phyloP scores from a whole-genome alignment of 2,888 invertebrate genomes.

The Aphodius granarius region DNA sequence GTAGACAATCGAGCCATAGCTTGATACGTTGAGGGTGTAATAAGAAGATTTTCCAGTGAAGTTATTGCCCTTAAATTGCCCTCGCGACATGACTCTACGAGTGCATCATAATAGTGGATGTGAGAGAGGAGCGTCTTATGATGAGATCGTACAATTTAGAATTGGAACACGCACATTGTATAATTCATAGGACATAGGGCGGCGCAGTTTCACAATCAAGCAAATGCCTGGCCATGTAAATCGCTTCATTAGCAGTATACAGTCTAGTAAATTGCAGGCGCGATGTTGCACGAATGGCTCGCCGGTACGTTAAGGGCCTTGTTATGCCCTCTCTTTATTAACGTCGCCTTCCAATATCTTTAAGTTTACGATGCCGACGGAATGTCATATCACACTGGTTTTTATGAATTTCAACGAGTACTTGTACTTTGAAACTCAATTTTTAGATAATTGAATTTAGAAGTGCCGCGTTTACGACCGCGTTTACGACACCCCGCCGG shows the following conservation, averaged over 20 bases:
- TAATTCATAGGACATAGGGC: slow-evolving; percentile 25
- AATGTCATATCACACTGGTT: slow-evolving; percentile 53
- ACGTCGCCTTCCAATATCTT: slow-evolving; percentile 49
- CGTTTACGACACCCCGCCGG: slow-evolving; percentile 1
- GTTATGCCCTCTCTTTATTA: slow-evolving; percentile 45
- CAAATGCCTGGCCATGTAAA: slow-evolving; percentile 49
- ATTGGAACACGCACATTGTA: slow-evolving; percentile 27
- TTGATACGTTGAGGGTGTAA: neutral
- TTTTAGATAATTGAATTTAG: slow-evolving; percentile 48
- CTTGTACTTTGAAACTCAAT: slow-evolving; percentile 45
- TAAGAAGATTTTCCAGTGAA: slow-evolving; percentile 4
- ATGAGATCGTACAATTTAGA: slow-evolving; percentile 15
- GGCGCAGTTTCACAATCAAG: slow-evolving; percentile 26
- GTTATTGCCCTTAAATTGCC: slow-evolving; percentile 1
- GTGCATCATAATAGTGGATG: slow-evolving; percentile 1
- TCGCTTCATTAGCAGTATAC: slow-evolving; percentile 49
- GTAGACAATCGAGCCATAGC: neutral
- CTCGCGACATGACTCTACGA: neutral
- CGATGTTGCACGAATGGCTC: slow-evolving; percentile 33
- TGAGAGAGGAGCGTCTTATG: neutral
- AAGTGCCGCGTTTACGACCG: slow-evolving; percentile 32
- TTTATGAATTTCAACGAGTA: slow-evolving; percentile 49
- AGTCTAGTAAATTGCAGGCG: slow-evolving; percentile 36
- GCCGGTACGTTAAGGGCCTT: slow-evolving; percentile 35
- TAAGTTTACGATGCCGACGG: slow-evolving; percentile 53